These are phyloP conservation scores for Tympanoctomys barrerae DNA, from an alignment of 2,797 vertebrate species.

Conservation along the genomic window DNA sequence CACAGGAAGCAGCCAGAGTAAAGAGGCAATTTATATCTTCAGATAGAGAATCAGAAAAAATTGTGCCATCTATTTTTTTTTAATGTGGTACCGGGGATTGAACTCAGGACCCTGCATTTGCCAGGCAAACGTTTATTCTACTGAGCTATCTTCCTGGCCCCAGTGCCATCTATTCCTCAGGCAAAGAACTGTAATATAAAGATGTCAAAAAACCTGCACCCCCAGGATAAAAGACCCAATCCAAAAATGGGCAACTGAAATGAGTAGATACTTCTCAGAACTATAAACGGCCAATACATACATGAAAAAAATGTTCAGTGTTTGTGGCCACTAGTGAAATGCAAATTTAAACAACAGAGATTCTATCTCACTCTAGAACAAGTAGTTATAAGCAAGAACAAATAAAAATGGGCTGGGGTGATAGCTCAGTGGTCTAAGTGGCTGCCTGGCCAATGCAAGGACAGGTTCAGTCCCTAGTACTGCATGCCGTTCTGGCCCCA, in stretches of 20 bases:
- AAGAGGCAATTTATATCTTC: background rate
- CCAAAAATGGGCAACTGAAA: background rate
- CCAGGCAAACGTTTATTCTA: too few species aligned
- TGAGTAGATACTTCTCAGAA: background rate
- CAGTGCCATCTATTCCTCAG: background rate
- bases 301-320: background rate
- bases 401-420: background rate
- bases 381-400: background rate
- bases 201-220: background rate
- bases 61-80: background rate
- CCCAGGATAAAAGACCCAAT: background rate
- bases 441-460: too few species aligned
- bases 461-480: too few species aligned
- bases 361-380: background rate
- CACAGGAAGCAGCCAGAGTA: background rate
- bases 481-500: too few species aligned
- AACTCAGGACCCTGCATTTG: too few species aligned
- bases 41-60: background rate
- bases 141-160: too few species aligned
- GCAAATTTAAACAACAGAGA: background rate
- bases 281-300: background rate
- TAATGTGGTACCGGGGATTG: too few species aligned
- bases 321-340: background rate
- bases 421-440: too few species aligned
- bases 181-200: background rate